These are phyloP conservation scores for Drosophila triauraria DNA, from an alignment of 1,140 invertebrate genomes.

Conservation along the genomic window DNA sequence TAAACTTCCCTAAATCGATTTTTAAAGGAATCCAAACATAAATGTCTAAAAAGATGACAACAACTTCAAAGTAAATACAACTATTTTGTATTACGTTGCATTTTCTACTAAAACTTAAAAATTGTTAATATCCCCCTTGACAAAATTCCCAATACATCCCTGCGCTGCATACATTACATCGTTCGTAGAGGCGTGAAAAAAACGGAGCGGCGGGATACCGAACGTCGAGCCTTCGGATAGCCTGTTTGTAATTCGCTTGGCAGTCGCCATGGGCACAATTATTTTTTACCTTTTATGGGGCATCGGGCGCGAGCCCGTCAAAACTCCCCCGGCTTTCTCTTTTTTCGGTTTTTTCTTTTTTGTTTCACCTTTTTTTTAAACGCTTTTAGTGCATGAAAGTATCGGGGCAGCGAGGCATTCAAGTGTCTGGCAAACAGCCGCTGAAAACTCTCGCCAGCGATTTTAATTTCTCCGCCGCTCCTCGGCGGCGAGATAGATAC, in stretches of 20 bases:
- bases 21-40: too few relatives aligned
- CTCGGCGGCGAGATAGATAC: slow-evolving; percentile 12
- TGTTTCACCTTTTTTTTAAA: slow-evolving; percentile 47
- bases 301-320: slow-evolving; percentile 24
- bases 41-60: too few relatives aligned
- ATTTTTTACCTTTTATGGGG: slow-evolving; percentile 67
- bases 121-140: neutral
- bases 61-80: too few relatives aligned
- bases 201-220: neutral
- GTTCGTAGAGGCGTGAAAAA: slow-evolving; percentile 31
- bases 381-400: slow-evolving; percentile 66
- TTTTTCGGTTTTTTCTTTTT: slow-evolving; percentile 11
- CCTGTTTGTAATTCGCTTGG: slow-evolving; percentile 82
- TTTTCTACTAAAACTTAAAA: too few relatives aligned
- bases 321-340: slow-evolving; percentile 21
- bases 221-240: slow-evolving; percentile 54
- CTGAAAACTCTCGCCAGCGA: slow-evolving; percentile 40
- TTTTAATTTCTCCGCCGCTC: slow-evolving; percentile 56
- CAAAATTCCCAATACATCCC: neutral
- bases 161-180: slow-evolving; percentile 71
- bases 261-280: slow-evolving; percentile 81
- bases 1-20: too few relatives aligned
- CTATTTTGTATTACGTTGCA: too few relatives aligned
- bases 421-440: slow-evolving; percentile 75
- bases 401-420: slow-evolving; percentile 40